Base-by-base conservation (phyloP, 2,888 invertebrate species). In the Xestia ashworthii region DNA sequence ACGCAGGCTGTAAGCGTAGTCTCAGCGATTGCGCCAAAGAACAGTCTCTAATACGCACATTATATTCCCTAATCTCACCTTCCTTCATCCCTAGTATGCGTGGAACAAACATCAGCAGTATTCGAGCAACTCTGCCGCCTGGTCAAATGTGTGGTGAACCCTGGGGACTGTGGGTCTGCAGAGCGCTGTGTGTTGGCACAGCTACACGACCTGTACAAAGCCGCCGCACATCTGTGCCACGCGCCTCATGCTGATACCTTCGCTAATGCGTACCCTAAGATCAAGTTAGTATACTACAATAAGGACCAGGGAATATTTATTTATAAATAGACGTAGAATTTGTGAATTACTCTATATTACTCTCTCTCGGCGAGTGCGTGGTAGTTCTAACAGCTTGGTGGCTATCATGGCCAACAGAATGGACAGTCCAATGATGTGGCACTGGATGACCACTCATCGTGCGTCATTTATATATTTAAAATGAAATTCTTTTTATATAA, bases 151-250 rank as follows among this genome's bases (percentile, higher is more conserved):
- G 98, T 99, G 8, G 98, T 98, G 82, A 99, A 99, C 95, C 99
- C 99, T 0, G 98, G 98, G 38, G 99, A 99, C 95, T 99, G 99
- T 93, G 98, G 98, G 79, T 99, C 99, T 0, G 99, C 99, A 0
- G 99, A 99, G 95, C 97, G 99, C 83, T 99, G 99, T 93, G 98
- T 99, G 87, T 96, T 99, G 48, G 99, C 99, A 0, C 99, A 99
- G 93, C 97, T 99, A 4, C 98, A 98, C 93, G 99, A 99, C 94
- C 96, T 99, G 74, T 99, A 99, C 94, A 98, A 98, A 50, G 98
- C 98, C 4, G 99, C 99, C 92, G 98, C 97, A 68, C 97, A 98
- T 79, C 95, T 99, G 32, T 98, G 98, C 93, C 98, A 98, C 66
- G 98, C 98, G 88, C 98, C 98, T 8, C 98, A 98, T 88, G 98